Base-by-base conservation (phyloP, 1,140 invertebrate species). In the Anthonomus grandis region DNA sequence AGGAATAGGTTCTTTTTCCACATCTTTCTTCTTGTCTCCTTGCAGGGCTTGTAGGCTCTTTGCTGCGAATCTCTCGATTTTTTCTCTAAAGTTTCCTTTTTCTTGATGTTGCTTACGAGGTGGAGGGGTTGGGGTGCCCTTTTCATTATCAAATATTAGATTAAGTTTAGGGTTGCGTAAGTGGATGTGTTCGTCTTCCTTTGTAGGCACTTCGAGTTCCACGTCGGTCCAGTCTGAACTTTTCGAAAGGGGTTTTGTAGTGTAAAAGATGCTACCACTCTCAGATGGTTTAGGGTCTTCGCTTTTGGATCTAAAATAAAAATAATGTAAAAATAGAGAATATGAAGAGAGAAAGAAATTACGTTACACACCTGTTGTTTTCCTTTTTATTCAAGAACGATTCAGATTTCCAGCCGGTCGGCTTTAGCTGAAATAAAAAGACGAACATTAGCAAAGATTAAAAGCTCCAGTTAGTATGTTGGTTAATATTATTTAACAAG, bases 141-240 rank as follows among this genome's bases (percentile, higher is more conserved):
- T 66, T 25, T 72, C 65, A 46, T 72, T 71, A 51, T 74, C 74
- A 65, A 76, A 75, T 46, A 75, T 75, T 25, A 74, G 64, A 24
- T 56, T 61, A 18, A 72, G 67, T 60, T 70, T 70, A 1, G 70
- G 49, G 54, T 73, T 73, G 42, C 71, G 72, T 53, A 76, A 72
- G 58, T 72, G 63, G 13, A 60, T 56, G 41, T 56, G 64, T 39
- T 57, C 64, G 23, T 65, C 66, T 23, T 65, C 66, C 31, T 64
- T 60, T 5, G 59, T 70, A 17, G 78, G 75, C 25, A 79, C 78
- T 67, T 80, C 77, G 37, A 81, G 70, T 61, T 78, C 74, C 51
- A 75, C 77, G 63, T 80, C 78, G 15, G 78, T 78, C 78, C 79
- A 81, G 61, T 81, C 78, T 51, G 76, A 76, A 21, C 78, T 70